A percentile compares a stretch with the other conserved stretches of the same genome.
Conservation (phyloP, 1,140 invertebrate species). For the Chrysopa pallens region DNA sequence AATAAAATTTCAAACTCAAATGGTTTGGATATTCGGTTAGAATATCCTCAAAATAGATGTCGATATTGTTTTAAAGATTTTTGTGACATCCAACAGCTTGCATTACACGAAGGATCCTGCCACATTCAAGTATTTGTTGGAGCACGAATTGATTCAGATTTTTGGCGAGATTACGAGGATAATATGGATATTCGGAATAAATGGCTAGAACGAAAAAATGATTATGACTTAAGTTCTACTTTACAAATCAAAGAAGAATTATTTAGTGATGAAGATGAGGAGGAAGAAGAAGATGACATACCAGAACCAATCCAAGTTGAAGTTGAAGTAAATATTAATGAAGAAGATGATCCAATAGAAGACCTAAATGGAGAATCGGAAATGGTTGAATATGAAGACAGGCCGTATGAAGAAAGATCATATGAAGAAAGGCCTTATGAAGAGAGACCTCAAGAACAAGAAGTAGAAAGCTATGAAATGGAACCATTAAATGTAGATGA, state of each 20-base stretch:
- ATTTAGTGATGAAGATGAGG: not conserved
- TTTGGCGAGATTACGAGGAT: not conserved
- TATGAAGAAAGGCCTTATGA: no score
- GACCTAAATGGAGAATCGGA: no score
- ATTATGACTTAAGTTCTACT: not conserved
- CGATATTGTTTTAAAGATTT: not conserved
- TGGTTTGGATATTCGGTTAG: not conserved
- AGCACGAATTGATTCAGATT: not conserved
- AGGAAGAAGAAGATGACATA: no score
- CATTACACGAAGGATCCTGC: not conserved
- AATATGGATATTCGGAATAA: not conserved
- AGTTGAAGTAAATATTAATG: no score
- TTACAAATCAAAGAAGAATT: not conserved
- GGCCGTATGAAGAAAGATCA: no score
- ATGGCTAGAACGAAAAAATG: not conserved
- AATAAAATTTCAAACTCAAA: not conserved
- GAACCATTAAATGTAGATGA: no score
- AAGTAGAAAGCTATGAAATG: no score
- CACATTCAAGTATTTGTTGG: not conserved
- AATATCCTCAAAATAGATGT: not conserved
- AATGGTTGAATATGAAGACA: no score
- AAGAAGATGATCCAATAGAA: no score
- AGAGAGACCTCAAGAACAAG: no score
- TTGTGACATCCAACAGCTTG: not conserved
- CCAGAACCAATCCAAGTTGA: no score